Evolutionary conservation across 2,113 vertebrate genomes (phyloP).

Genomic region (Chaetodon auriga): DNA sequence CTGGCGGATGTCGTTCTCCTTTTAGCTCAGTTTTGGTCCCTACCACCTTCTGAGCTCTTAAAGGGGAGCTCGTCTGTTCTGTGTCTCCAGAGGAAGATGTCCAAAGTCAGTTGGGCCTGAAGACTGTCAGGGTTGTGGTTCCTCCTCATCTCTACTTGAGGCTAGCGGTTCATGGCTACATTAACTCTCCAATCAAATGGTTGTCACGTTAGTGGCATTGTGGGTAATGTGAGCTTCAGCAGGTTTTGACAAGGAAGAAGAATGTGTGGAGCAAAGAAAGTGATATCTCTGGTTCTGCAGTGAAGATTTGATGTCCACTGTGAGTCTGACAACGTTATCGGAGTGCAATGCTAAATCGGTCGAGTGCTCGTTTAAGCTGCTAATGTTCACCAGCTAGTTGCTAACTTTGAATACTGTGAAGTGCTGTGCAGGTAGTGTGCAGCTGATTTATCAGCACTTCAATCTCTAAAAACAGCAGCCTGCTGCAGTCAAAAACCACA

Average conservation of each 20-base stretch:
- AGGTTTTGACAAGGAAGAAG: neutral
- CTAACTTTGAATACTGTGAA: neutral
- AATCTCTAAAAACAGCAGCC: neutral
- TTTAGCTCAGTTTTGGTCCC: too few species aligned
- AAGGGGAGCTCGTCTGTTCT: too few species aligned
- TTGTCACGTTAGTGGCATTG: neutral
- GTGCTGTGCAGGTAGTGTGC: neutral
- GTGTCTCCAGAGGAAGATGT: too few species aligned
- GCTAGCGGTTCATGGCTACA: too few species aligned
- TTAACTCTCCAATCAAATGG: neutral
- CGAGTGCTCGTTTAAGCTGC: neutral
- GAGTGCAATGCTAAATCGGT: neutral
- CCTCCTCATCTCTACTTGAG: too few species aligned
- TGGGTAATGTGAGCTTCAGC: neutral
- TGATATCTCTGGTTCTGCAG: too few species aligned
- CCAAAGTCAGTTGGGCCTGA: too few species aligned
- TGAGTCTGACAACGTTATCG: too few species aligned
- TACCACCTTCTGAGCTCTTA: too few species aligned
- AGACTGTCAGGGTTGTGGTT: too few species aligned
- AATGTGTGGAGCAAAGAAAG: neutral
- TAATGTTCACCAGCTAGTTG: neutral
- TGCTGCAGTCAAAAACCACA: neutral
- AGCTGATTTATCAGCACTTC: neutral
- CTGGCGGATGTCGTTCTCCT: too few species aligned
- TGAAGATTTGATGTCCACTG: too few species aligned